phyloP scores from a whole-genome alignment of 1,140 invertebrate species.

The Sycophaga agraensis region DNA sequence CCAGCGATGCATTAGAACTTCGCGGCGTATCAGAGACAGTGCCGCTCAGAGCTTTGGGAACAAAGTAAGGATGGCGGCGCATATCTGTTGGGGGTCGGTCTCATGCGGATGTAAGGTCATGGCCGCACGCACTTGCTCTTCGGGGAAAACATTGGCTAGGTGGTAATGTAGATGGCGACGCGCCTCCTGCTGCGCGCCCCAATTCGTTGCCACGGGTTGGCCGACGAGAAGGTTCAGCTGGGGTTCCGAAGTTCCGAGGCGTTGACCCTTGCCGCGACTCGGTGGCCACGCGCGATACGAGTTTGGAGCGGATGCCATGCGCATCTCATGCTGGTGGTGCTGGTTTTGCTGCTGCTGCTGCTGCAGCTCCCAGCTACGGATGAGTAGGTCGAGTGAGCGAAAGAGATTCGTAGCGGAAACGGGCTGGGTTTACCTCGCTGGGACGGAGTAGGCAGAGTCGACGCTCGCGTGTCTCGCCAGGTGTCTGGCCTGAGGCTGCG shows the following conservation, averaged over 20 bases:
- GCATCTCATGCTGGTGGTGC: constrained; percentile 67
- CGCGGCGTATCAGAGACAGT: constrained; percentile 13
- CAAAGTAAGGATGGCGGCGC: constrained; percentile 79
- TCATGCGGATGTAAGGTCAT: constrained; percentile 85
- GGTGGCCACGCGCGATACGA: constrained; percentile 61
- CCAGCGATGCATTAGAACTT: neutral
- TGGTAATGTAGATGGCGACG: constrained; percentile 80
- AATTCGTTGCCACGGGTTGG: constrained; percentile 40
- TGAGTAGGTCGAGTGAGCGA: too few relatives aligned
- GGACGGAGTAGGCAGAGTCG: constrained; percentile 45
- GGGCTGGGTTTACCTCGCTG: constrained; percentile 42
- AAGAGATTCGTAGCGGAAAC: too few relatives aligned
- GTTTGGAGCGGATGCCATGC: constrained; percentile 79
- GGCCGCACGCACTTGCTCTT: constrained; percentile 80
- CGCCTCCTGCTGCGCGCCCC: constrained; percentile 65
- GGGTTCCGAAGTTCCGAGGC: constrained; percentile 66
- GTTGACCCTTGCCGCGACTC: constrained; percentile 42
- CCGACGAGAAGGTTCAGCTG: constrained; percentile 61
- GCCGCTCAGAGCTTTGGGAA: constrained; percentile 59
- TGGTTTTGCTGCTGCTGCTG: too few relatives aligned
- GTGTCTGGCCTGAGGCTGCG: constrained; percentile 40
- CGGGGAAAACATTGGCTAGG: constrained; percentile 82
- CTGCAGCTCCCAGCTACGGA: neutral
- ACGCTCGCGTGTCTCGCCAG: constrained; percentile 47
- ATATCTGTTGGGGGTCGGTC: constrained; percentile 84